These are phyloP conservation scores for Aurelia sp. DNA, from an alignment of 30 jellyfish, hydroid and myxozoan genomes.

Conservation along the genomic window DNA sequence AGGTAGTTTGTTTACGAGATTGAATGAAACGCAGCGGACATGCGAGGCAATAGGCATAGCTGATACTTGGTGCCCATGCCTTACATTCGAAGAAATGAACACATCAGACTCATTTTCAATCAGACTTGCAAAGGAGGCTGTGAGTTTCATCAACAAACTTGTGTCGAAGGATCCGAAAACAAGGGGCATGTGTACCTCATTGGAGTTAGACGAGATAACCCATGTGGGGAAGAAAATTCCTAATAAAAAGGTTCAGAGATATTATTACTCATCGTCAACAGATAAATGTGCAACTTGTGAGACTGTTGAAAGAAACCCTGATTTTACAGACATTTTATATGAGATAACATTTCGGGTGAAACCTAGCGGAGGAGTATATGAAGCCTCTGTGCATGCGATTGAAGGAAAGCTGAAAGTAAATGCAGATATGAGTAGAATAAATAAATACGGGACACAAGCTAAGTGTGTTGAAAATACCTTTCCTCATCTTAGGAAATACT, in stretches of 20 bases:
- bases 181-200: conserved; percentile 17
- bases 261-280: background rate
- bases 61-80: conserved; percentile 73
- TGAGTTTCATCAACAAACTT: conserved; percentile 15
- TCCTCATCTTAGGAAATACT: conserved; percentile 77
- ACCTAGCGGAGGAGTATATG: conserved; percentile 74
- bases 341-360: conserved; percentile 38
- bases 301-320: background rate
- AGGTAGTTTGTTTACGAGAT: conserved; percentile 40
- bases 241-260: conserved; percentile 20
- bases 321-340: background rate
- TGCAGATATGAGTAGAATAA: conserved; percentile 67
- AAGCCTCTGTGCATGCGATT: conserved; percentile 32
- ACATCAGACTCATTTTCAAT: background rate
- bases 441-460: conserved; percentile 81
- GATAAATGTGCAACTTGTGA: conserved; percentile 49
- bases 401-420: conserved; percentile 17
- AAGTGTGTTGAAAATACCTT: conserved; percentile 53
- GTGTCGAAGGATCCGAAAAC: background rate
- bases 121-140: conserved; percentile 39
- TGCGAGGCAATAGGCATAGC: conserved; percentile 59
- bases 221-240: conserved; percentile 30
- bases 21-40: conserved; percentile 34
- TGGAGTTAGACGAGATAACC: conserved; percentile 9
- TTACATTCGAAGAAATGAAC: conserved; percentile 19